These are phyloP conservation scores for Regulus satrapa DNA, from an alignment of 2,113 vertebrate genomes.

Conservation along the genomic window DNA sequence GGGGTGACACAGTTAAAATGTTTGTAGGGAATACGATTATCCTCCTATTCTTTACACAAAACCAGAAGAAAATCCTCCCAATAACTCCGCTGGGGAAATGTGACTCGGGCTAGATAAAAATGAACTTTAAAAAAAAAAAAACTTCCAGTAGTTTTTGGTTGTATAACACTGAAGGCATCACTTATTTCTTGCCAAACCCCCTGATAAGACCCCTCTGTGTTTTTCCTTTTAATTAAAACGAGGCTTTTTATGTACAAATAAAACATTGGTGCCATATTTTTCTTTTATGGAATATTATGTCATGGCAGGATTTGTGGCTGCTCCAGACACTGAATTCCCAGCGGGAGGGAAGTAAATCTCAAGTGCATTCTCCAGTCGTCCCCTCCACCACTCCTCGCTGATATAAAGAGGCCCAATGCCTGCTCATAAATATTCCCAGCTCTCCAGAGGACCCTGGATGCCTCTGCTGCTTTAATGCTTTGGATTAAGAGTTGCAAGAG, in stretches of 20 bases:
- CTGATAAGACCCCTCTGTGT: conserved; percentile 26
- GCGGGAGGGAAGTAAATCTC: conserved; percentile 3
- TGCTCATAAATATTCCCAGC: neutral
- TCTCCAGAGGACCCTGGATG: neutral
- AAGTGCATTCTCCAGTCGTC: neutral
- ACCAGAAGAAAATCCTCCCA: neutral
- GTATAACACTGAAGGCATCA: neutral
- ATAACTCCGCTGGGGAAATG: neutral
- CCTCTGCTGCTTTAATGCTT: neutral
- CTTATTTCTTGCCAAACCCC: conserved; percentile 8
- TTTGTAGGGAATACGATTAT: accelerated
- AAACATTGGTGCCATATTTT: neutral
- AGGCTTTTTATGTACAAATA: neutral
- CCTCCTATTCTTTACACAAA: neutral
- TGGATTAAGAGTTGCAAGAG: neutral
- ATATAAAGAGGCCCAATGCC: neutral
- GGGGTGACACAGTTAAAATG: neutral
- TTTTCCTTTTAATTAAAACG: conserved; percentile 54
- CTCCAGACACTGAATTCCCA: conserved; percentile 18
- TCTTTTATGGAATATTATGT: conserved; percentile 47
- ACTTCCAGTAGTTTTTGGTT: neutral
- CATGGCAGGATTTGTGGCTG: neutral
- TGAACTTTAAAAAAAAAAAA: neutral
- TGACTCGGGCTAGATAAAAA: neutral
- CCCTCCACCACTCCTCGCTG: neutral